Percentiles rank a stretch among this genome's conserved stretches.
phyloP scores from a whole-genome alignment of 2,113 vertebrate genomes.

The Colistium nudipinnis region DNA sequence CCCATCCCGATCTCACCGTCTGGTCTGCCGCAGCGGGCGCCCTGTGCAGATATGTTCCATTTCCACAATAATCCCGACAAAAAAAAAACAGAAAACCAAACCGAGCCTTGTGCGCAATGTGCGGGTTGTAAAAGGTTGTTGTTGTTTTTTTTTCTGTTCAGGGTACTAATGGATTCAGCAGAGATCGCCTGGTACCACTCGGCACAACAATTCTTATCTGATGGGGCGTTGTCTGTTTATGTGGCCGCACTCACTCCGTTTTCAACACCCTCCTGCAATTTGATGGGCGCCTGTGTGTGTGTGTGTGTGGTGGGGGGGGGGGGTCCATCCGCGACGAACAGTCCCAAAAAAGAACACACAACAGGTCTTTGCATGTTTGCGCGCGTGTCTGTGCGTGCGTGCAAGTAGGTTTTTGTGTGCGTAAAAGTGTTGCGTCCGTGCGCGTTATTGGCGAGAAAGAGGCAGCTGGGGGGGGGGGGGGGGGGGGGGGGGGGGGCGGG shows the following conservation, averaged over 20 bases:
- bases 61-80: slow-evolving; percentile 58
- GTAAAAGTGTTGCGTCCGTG: slow-evolving; percentile 50
- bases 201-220: slow-evolving; percentile 55
- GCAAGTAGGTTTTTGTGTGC: slow-evolving; percentile 39
- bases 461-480: not conserved
- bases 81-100: slow-evolving; percentile 55
- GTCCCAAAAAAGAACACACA: slow-evolving; percentile 67
- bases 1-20: slow-evolving; percentile 55
- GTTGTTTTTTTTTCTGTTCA: slow-evolving; percentile 58
- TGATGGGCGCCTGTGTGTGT: slow-evolving; percentile 37
- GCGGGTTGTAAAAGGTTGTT: slow-evolving; percentile 58
- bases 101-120: slow-evolving; percentile 62
- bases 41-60: slow-evolving; percentile 47
- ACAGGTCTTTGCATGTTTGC: slow-evolving; percentile 69
- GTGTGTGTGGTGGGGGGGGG: too few relatives aligned
- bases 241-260: slow-evolving; percentile 57
- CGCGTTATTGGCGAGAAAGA: slow-evolving; percentile 39
- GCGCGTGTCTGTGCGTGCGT: slow-evolving; percentile 37
- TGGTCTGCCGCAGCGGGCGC: slow-evolving; percentile 74
- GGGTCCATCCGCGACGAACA: slow-evolving; percentile 46
- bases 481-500: not conserved
- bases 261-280: slow-evolving; percentile 46
- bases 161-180: slow-evolving; percentile 41
- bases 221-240: slow-evolving; percentile 78
- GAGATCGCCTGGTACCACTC: slow-evolving; percentile 62